Evolutionary conservation across 2,888 invertebrate genomes (phyloP), one percentile per base, ranked within the genome.

Genomic region (Merodon equestris): DNA sequence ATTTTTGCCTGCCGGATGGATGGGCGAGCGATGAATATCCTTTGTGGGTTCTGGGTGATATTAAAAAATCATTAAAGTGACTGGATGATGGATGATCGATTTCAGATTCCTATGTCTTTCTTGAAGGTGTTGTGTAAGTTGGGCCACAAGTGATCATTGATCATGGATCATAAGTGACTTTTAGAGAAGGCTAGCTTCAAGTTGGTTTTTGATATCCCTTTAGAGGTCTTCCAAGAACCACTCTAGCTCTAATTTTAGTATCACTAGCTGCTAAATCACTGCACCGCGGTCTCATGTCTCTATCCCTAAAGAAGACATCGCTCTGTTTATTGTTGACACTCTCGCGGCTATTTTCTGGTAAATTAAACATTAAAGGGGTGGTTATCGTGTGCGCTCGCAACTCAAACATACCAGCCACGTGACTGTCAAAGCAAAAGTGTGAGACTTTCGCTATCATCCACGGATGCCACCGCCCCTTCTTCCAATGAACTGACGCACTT

Each of bases 341-440:
- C 84, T 83, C 84, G 84, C 82, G 85, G 84, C 84, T 84, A 84
- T 84, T 85, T 84, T 83, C 83, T 84, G 83, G 84, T 84, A 82
- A 84, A 84, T 84, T 84, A 82, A 83, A 83, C 83, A 84, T 84
- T 82, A 83, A 83, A 83, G 81, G 75, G 81, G 81, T 73, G 72
- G 38, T 7, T 27, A 27, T 27, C 40, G 5, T 38, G 61, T 57
- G 56, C 82, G 64, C 75, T 79, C 75, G 76, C 61, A 64, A 75
- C 68, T 67, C 82, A 81, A 81, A 67, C 70, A 82, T 66, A 68
- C 64, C n/a, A 63, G 73, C 54, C 79, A 74, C 79, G 79, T 79
- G 79, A 9, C 63, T 13, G 15, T 17, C 54, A 50, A 51, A 47
- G 27, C 50, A 56, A 74, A 79, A 74, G 74, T 64, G 74, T 56